Conservation (phyloP, 2,797 vertebrate genomes). For the Falco berigora region DNA sequence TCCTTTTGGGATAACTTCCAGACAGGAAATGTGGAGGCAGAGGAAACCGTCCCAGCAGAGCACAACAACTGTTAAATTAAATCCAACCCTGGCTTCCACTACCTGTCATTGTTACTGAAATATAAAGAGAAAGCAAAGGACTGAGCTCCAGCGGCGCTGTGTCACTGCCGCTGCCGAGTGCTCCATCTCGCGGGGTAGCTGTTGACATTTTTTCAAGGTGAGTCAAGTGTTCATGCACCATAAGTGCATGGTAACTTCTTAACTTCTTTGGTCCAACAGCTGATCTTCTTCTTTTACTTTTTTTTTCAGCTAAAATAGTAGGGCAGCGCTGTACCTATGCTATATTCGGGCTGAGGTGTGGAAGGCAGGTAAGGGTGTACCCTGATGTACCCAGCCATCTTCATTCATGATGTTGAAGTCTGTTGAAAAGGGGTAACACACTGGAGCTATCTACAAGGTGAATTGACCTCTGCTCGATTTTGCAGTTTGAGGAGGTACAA, state of each 20-base stretch:
- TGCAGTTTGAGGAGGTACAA: background rate
- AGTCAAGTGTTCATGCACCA: background rate
- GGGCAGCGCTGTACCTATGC: no score
- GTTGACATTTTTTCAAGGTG: background rate
- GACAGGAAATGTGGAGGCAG: constrained; percentile 51
- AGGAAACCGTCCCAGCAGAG: constrained; percentile 32
- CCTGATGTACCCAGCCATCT: background rate
- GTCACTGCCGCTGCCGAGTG: background rate
- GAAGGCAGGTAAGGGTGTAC: background rate
- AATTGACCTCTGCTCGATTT: background rate
- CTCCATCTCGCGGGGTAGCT: background rate
- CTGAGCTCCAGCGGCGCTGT: fast-evolving
- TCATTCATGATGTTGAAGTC: background rate
- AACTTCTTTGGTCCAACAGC: background rate
- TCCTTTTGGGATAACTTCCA: constrained; percentile 44
- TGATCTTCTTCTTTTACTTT: fast-evolving
- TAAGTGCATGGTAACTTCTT: background rate
- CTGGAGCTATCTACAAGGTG: background rate
- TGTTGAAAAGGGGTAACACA: background rate
- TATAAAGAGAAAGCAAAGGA: background rate
- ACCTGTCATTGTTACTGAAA: constrained; percentile 1
- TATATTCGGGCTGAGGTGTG: background rate
- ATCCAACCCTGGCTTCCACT: background rate
- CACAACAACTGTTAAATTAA: constrained; percentile 4
- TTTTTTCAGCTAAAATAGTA: background rate